Percentiles rank a stretch among this genome's conserved stretches.
phyloP scores from a whole-genome alignment of 2,113 vertebrate species.

The Ariopsis seemanni region DNA sequence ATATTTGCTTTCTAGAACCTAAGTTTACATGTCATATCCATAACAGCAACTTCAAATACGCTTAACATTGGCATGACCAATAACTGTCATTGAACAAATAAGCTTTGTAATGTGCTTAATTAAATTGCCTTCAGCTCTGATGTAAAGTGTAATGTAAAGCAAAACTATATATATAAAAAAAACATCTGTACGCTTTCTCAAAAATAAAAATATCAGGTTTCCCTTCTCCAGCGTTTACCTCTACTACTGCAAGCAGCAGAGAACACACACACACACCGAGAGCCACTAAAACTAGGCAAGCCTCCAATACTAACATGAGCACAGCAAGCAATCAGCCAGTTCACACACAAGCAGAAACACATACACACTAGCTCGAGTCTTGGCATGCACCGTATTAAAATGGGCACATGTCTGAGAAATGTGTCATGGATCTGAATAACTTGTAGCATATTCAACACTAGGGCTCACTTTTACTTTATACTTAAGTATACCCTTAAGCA shows the following conservation, averaged over 20 bases:
- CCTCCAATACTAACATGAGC: conserved; percentile 51
- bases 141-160: neutral
- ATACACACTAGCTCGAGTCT: conserved; percentile 33
- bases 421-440: conserved; percentile 35
- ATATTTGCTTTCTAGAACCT: conserved; percentile 20
- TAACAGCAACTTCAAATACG: neutral
- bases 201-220: conserved; percentile 30
- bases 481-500: conserved; percentile 12
- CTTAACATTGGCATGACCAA: conserved; percentile 4
- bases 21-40: conserved; percentile 15
- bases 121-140: conserved; percentile 1
- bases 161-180: neutral
- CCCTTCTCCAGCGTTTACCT: neutral
- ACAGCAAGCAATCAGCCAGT: conserved; percentile 48
- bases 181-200: neutral
- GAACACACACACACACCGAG: conserved; percentile 41
- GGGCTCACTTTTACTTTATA: neutral
- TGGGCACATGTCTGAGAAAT: conserved; percentile 35
- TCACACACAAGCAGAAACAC: conserved; percentile 49
- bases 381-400: conserved; percentile 38
- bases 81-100: conserved; percentile 24
- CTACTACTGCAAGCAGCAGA: conserved; percentile 19
- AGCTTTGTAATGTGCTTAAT: neutral
- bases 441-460: conserved; percentile 4
- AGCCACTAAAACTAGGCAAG: conserved; percentile 52